phyloP scores from a whole-genome alignment of 53 echinoderm and acorn worm species.

The Paelopatides confundens region DNA sequence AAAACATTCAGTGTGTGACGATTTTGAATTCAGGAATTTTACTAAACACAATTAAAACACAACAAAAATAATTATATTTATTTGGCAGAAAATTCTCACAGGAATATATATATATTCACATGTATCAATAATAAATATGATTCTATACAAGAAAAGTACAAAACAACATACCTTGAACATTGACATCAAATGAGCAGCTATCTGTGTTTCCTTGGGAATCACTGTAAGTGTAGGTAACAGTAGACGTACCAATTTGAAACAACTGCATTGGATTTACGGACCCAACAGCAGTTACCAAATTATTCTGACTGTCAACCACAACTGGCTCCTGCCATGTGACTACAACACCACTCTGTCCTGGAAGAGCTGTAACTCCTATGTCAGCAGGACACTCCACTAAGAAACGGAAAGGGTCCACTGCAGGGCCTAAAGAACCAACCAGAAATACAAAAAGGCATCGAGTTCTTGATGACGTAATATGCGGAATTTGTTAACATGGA shows the following conservation, averaged over 20 bases:
- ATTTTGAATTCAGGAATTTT: no score
- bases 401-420: constrained; percentile 8
- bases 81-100: no score
- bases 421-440: neutral
- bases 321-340: constrained; percentile 24
- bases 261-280: neutral
- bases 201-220: constrained; percentile 5
- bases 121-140: no score
- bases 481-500: no score
- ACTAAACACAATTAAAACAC: no score
- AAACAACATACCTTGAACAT: constrained; percentile 8
- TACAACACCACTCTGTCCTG: neutral
- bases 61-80: no score
- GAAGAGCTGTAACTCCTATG: neutral
- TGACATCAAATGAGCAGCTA: constrained; percentile 36
- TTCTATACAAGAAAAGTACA: no score
- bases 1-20: no score
- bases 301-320: neutral
- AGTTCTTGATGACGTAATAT: no score
- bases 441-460: no score
- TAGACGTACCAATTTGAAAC: constrained; percentile 20
- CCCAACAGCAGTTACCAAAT: neutral
- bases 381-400: constrained; percentile 1
- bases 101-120: no score
- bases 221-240: constrained; percentile 17